Conservation (phyloP, 2,888 invertebrate genomes). For the Serripes groenlandicus region DNA sequence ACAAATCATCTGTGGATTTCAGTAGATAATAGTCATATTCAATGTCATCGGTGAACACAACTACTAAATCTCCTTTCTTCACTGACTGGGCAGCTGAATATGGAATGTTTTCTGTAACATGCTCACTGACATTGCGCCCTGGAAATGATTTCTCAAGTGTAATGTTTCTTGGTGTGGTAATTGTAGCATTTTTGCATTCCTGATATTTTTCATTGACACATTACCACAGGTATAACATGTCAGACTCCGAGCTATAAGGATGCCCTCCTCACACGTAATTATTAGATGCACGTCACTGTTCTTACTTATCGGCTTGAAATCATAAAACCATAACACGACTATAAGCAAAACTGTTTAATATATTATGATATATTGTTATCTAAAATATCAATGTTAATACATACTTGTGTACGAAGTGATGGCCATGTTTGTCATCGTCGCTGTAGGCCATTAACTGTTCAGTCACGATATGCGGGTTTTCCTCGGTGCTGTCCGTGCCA, state of each 20-base stretch:
- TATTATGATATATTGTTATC: not conserved
- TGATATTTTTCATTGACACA: not conserved
- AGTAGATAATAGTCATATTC: not conserved
- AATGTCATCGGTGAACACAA: not conserved
- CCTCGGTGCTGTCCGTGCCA: conserved; percentile 15
- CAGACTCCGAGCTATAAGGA: not conserved
- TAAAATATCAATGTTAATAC: not conserved
- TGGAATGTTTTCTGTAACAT: not conserved
- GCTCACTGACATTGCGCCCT: not conserved
- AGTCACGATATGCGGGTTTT: conserved; percentile 1
- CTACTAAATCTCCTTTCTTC: not conserved
- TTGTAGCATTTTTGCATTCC: not conserved
- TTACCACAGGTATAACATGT: not conserved
- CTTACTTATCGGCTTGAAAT: not conserved
- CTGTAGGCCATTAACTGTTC: conserved; percentile 22
- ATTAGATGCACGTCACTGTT: conserved; percentile 3
- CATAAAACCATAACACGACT: not conserved
- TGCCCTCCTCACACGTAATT: not conserved
- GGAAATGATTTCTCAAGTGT: not conserved
- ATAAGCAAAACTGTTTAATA: not conserved
- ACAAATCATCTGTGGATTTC: not conserved
- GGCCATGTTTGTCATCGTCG: conserved; percentile 1
- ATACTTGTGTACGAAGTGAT: conserved; percentile 2
- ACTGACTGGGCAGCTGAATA: not conserved
- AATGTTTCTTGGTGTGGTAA: not conserved